Conservation (phyloP, 2,113 vertebrate genomes). For the Hippocampus barbouri region DNA sequence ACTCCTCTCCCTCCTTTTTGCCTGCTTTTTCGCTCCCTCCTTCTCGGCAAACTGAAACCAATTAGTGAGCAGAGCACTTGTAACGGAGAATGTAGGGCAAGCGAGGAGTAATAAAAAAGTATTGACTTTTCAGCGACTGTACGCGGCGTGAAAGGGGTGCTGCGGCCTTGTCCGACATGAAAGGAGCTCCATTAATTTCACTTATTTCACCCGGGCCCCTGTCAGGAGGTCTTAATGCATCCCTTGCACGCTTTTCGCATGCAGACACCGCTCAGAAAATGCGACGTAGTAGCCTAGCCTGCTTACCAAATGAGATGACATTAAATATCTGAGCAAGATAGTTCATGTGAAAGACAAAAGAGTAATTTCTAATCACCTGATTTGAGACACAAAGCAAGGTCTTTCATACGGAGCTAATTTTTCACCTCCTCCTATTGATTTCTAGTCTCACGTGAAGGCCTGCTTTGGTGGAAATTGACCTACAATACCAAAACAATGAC, state of each 20-base stretch:
- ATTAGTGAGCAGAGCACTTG: constrained; percentile 83
- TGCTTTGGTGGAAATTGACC: constrained; percentile 4
- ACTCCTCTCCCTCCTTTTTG: constrained; percentile 71
- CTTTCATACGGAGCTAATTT: constrained; percentile 56
- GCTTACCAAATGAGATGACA: constrained; percentile 77
- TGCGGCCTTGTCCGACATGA: constrained; percentile 84
- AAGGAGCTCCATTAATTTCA: constrained; percentile 89
- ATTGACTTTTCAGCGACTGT: constrained; percentile 90
- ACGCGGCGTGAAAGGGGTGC: constrained; percentile 84
- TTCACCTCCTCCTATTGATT: constrained; percentile 22
- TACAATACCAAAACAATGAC: constrained; percentile 10
- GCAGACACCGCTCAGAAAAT: constrained; percentile 76
- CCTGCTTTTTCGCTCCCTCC: constrained; percentile 45
- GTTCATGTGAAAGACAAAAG: constrained; percentile 35
- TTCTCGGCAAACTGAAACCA: constrained; percentile 83
- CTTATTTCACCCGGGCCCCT: constrained; percentile 85
- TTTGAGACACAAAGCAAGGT: constrained; percentile 47
- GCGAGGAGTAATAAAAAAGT: constrained; percentile 89
- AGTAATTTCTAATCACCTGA: constrained; percentile 57
- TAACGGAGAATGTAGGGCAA: constrained; percentile 85
- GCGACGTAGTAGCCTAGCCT: constrained; percentile 60
- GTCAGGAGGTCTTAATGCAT: constrained; percentile 83
- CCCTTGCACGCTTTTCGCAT: constrained; percentile 81
- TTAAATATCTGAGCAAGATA: constrained; percentile 71
- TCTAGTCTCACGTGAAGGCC: constrained; percentile 8